These are phyloP conservation scores for Perca schrenkii DNA, from an alignment of 2,113 vertebrate species.

Conservation along the genomic window DNA sequence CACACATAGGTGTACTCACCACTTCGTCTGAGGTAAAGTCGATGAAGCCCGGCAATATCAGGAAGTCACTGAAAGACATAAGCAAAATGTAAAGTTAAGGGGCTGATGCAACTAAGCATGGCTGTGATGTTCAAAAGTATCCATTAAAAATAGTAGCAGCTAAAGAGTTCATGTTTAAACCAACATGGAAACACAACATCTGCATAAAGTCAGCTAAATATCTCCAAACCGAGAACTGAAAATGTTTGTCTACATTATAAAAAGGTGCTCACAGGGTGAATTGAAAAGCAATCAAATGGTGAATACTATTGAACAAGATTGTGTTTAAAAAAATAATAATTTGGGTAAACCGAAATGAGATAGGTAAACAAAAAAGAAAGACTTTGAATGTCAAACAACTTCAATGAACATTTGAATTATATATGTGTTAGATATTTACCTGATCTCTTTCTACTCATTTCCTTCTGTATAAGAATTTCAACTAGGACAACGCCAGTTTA, in stretches of 20 bases:
- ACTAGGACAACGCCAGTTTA: background rate
- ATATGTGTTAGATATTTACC: background rate
- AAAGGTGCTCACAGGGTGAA: background rate
- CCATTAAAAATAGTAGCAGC: background rate
- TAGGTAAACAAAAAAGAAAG: background rate
- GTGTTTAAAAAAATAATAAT: background rate
- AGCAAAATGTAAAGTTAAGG: constrained; percentile 40
- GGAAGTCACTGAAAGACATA: constrained; percentile 82
- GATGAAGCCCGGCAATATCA: constrained; percentile 82
- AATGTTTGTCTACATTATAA: background rate
- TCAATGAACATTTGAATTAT: background rate
- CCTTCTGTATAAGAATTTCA: background rate
- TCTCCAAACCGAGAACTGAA: background rate
- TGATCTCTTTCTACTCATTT: background rate
- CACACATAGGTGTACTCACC: constrained; percentile 64
- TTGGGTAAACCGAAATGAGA: background rate
- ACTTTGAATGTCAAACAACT: background rate
- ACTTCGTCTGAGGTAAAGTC: constrained; percentile 83
- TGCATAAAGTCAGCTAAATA: background rate
- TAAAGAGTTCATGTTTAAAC: background rate
- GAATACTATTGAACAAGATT: background rate
- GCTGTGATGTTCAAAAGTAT: background rate
- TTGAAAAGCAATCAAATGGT: background rate
- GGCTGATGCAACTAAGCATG: too few relatives aligned
- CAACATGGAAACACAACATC: background rate